phyloP scores from a whole-genome alignment of 2,888 invertebrate genomes.

The Athalia circularis region DNA sequence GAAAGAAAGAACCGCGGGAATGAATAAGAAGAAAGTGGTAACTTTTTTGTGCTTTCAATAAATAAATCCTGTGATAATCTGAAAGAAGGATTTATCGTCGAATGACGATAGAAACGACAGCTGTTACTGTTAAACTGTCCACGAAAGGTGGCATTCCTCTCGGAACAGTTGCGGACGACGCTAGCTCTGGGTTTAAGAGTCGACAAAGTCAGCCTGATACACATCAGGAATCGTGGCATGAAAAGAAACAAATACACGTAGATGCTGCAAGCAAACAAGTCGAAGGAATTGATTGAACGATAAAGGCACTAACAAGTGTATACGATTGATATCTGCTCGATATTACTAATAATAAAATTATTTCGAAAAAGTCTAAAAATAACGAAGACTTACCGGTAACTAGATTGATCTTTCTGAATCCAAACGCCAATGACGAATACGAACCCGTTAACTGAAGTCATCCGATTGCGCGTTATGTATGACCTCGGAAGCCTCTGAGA shows the following conservation, averaged over 20 bases:
- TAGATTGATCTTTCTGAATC: background rate
- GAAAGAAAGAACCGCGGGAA: constrained; percentile 41
- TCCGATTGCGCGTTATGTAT: background rate
- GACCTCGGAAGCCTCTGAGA: constrained; percentile 9
- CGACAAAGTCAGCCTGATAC: constrained; percentile 34
- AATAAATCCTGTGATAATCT: constrained; percentile 16
- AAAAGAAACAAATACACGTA: constrained; percentile 23
- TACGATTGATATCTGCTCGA: constrained; percentile 15
- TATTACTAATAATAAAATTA: background rate
- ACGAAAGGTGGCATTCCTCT: constrained; percentile 17
- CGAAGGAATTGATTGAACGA: constrained; percentile 22
- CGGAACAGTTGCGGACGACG: constrained; percentile 2
- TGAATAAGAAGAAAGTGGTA: background rate
- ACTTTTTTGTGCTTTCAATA: constrained; percentile 16
- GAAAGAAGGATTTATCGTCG: constrained; percentile 22
- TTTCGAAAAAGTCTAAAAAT: background rate
- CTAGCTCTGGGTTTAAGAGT: constrained; percentile 9
- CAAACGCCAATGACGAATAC: background rate
- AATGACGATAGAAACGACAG: constrained; percentile 21
- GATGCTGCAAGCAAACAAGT: constrained; percentile 1
- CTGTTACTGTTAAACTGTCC: constrained; percentile 17
- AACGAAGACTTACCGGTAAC: constrained; percentile 1
- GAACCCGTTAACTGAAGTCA: constrained; percentile 16
- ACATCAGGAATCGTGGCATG: constrained; percentile 32
- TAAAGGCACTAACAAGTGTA: constrained; percentile 10